Evolutionary conservation across 2,113 vertebrate genomes (phyloP), one percentile per base, ranked within the genome.

Genomic region (Centrocercus urophasianus): DNA sequence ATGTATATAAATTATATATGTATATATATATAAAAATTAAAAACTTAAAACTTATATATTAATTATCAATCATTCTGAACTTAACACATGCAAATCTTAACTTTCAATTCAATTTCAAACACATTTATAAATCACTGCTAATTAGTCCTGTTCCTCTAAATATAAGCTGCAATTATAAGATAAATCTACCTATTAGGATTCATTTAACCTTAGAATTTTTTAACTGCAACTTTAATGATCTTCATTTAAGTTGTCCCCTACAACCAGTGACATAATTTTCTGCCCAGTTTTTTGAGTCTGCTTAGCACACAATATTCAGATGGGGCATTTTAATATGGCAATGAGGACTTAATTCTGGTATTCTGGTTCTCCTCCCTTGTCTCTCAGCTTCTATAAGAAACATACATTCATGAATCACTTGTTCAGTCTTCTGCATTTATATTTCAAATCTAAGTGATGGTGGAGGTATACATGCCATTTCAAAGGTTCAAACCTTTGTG

Each of bases 101-200:
- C 66, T 96, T 97, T 96, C 71, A 94, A 77, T 96, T 93, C 56
- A 57, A n/a, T 59, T 59, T 59, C 56, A 89, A 96, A 96, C 15
- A 87, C 66, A 95, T 94, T 96, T 91, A 93, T 89, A 96, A 95
- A 97, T 97, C 72, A 90, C 74, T 89, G 88, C 75, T 96, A 96
- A 96, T 96, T 97, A 97, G 50, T 92, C n/a, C 15, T 94, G 61
- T 93, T 96, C 83, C 91, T 93, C 92, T 96, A 96, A 96, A 97
- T 95, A 96, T 83, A 82, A 96, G 96, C 89, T 97, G 88, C 90
- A 98, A 96, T 95, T 98, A 93, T 88, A 95, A 97, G 93, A 97
- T 97, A 97, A 98, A 96, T 79, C 48, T 96, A 93, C 66, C 84
- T 45, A 93, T 43, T 42, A 95, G 97, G 81, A 95, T 96, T 97